Evolutionary conservation across 2,888 invertebrate species (phyloP).

Genomic region (Habrosyne pyritoides): DNA sequence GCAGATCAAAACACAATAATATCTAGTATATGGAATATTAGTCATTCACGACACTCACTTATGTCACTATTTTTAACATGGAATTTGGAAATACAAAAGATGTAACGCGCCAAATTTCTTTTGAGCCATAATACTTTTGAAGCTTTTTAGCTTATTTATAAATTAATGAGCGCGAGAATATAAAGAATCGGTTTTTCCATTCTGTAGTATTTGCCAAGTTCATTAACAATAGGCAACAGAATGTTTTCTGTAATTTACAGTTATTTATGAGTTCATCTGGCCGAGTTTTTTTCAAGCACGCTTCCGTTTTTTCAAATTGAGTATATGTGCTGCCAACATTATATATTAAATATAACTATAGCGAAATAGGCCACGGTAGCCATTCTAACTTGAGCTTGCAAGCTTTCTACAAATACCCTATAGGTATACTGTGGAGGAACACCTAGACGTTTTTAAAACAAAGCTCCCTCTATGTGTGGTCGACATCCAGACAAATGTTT

Average conservation of each 20-base stretch:
- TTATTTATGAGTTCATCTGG: no score
- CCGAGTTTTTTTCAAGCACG: no score
- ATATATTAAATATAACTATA: no score
- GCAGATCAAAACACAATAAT: background rate
- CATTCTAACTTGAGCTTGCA: no score
- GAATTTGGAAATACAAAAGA: background rate
- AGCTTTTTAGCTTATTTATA: background rate
- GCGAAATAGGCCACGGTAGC: no score
- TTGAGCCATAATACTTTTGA: background rate
- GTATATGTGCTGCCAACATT: no score
- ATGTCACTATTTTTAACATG: background rate
- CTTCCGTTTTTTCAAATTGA: no score
- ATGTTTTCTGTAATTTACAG: no score
- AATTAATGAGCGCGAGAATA: background rate
- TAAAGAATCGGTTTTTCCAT: background rate
- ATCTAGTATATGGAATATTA: background rate
- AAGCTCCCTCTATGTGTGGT: background rate
- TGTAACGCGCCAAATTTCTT: background rate
- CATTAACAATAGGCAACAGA: background rate
- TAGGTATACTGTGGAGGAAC: no score
- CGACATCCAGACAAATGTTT: background rate
- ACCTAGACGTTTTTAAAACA: no score
- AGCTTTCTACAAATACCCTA: no score
- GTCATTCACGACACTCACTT: constrained; percentile 1
- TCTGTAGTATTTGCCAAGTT: no score